Conservation (phyloP, 2,888 invertebrate genomes). For the Psylliodes chrysocephalus region DNA sequence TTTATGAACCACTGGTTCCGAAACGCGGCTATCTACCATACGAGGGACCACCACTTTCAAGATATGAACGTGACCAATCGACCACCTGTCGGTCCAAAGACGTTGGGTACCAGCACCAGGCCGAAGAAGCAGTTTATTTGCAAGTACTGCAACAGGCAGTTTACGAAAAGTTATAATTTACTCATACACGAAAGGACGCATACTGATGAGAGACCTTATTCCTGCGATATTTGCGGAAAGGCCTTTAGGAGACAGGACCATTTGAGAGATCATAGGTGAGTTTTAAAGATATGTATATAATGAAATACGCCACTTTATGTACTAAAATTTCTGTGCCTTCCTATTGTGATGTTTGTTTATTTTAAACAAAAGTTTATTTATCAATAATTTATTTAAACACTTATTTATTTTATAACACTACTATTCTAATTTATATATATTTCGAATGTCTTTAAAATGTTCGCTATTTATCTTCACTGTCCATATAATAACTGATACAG, state of each 20-base stretch:
- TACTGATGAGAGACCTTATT: constrained; percentile 95
- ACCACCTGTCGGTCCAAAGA: constrained; percentile 62
- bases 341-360: no score
- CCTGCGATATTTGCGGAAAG: constrained; percentile 96
- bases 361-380: no score
- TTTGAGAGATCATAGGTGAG: constrained; percentile 86
- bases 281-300: no score
- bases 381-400: no score
- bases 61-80: constrained; percentile 55
- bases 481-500: no score
- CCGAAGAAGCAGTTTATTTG: constrained; percentile 94
- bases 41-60: constrained; percentile 54
- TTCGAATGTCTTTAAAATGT: no score
- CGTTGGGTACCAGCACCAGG: constrained; percentile 65
- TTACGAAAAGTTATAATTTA: constrained; percentile 97
- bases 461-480: no score
- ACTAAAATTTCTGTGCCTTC: no score
- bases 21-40: constrained; percentile 75
- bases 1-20: constrained; percentile 81
- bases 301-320: no score
- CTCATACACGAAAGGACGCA: constrained; percentile 97
- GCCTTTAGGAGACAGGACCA: constrained; percentile 96
- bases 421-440: no score
- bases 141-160: constrained; percentile 96
- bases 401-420: no score